phyloP scores from a whole-genome alignment of 1,140 invertebrate genomes.

The Sarcophaga peregrina region DNA sequence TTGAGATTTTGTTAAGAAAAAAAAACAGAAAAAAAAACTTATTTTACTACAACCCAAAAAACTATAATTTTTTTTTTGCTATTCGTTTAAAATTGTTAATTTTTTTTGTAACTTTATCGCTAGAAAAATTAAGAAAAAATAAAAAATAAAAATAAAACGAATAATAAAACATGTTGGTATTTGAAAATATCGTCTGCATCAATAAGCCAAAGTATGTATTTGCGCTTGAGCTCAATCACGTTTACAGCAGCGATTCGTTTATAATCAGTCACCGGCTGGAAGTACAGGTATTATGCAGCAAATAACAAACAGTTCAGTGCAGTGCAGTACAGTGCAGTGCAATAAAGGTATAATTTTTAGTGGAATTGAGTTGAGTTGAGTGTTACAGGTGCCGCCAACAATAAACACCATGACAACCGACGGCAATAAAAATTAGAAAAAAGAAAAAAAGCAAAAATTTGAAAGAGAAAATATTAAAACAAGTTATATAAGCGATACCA shows the following conservation, averaged over 20 bases:
- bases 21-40: not conserved
- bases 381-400: conserved; percentile 34
- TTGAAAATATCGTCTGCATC: conserved; percentile 27
- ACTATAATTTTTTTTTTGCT: too few relatives aligned
- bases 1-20: not conserved
- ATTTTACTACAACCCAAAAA: not conserved
- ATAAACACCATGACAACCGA: conserved; percentile 24
- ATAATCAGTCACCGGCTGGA: conserved; percentile 14
- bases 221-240: conserved; percentile 22
- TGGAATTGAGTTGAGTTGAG: not conserved
- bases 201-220: not conserved
- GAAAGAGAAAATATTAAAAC: not conserved
- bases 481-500: conserved; percentile 35
- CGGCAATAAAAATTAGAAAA: conserved; percentile 6
- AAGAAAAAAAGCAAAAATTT: not conserved
- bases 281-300: conserved; percentile 8
- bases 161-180: conserved; percentile 13
- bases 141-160: not conserved
- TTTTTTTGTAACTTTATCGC: conserved; percentile 18
- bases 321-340: not conserved
- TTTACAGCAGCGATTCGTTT: conserved; percentile 22
- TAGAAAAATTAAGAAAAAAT: not conserved
- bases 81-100: too few relatives aligned
- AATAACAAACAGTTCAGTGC: not conserved
- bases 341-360: not conserved